A percentile compares a stretch with the other conserved stretches of the same genome.
Conservation (phyloP, 2,797 vertebrate genomes). For the Epinephelus awoara region DNA sequence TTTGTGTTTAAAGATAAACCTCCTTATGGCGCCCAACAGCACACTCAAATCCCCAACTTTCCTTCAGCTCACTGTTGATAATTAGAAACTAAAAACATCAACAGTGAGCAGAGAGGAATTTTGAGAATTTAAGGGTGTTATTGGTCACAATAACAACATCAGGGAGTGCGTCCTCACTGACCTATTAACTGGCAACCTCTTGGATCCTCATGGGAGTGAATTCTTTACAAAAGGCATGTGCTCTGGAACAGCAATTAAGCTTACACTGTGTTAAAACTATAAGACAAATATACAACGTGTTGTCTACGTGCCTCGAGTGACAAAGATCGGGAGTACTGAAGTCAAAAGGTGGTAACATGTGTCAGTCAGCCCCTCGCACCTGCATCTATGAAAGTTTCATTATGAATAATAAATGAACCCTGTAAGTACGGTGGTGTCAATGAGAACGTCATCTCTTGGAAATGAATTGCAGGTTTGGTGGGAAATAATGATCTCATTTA, state of each 20-base stretch:
- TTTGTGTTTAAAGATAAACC: conserved; percentile 52
- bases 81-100: conserved; percentile 29
- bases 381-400: conserved; percentile 60
- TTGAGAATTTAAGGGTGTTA: conserved; percentile 12
- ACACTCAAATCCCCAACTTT: conserved; percentile 35
- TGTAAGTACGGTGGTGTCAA: conserved; percentile 6
- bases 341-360: conserved; percentile 32
- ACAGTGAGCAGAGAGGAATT: conserved; percentile 21
- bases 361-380: conserved; percentile 45
- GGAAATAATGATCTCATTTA: conserved; percentile 26
- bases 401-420: conserved; percentile 49
- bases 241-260: background rate
- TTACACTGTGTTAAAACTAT: background rate
- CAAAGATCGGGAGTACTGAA: conserved; percentile 19
- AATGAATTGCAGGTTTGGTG: conserved; percentile 30
- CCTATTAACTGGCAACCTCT: conserved; percentile 1
- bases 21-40: conserved; percentile 34
- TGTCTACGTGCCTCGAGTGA: background rate
- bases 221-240: background rate
- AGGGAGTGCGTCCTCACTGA: conserved; percentile 4
- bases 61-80: conserved; percentile 28
- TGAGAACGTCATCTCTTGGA: conserved; percentile 2
- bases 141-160: conserved; percentile 25
- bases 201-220: background rate
- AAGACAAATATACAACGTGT: background rate